phyloP scores from a whole-genome alignment of 1,140 invertebrate species.

The Trichonephila clavata region DNA sequence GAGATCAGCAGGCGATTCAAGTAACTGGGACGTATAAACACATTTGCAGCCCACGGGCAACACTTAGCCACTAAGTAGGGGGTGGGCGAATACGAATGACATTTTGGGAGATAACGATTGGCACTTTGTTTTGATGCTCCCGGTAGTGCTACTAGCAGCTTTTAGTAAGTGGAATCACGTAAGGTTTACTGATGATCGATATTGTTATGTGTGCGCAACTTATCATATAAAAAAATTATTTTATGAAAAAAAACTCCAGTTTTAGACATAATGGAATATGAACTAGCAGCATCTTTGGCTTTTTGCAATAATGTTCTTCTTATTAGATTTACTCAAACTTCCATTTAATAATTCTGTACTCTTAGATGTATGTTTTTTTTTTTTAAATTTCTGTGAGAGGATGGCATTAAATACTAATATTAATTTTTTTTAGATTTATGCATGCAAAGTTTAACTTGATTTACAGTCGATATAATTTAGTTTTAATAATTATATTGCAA shows the following conservation, averaged over 20 bases:
- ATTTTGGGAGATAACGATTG: conserved; percentile 43
- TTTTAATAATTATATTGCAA: too few species aligned
- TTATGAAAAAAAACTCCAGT: background rate
- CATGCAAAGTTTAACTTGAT: too few species aligned
- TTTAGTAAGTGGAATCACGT: background rate
- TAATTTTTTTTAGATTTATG: too few species aligned
- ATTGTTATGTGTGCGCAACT: background rate
- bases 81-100: background rate
- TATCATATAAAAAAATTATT: background rate
- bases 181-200: conserved; percentile 22
- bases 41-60: background rate
- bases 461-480: too few species aligned
- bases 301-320: too few species aligned
- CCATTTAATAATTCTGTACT: too few species aligned
- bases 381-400: too few species aligned
- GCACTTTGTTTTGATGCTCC: conserved; percentile 45
- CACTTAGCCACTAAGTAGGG: background rate
- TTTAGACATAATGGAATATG: too few species aligned
- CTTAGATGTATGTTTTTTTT: too few species aligned
- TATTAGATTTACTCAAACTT: too few species aligned
- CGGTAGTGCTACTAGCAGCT: background rate
- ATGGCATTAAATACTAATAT: too few species aligned
- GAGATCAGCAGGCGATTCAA: background rate
- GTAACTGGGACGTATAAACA: background rate
- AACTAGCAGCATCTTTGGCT: too few species aligned